Conservation (phyloP, 2,797 vertebrate species). For the Avahi laniger region DNA sequence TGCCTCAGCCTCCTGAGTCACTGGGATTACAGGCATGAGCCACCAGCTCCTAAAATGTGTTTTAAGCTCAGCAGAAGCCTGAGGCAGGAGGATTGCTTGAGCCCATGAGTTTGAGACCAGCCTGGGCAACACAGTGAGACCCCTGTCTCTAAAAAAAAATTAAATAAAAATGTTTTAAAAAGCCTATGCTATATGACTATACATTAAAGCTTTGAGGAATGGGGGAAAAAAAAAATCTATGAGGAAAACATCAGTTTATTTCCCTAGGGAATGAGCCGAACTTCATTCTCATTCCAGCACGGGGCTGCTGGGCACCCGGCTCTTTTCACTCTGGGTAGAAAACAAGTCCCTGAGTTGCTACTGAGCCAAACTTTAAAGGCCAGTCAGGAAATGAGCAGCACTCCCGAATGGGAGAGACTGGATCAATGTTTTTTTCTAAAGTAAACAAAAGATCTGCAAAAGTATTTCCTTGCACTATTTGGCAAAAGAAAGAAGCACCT, state of each 20-base stretch:
- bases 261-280: background rate
- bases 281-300: constrained; percentile 38
- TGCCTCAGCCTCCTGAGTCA: background rate
- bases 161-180: background rate
- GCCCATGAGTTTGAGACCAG: background rate
- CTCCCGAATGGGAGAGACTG: constrained; percentile 51
- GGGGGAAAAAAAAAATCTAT: background rate
- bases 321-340: constrained; percentile 35
- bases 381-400: constrained; percentile 71
- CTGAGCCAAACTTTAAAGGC: constrained; percentile 70
- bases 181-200: constrained; percentile 40
- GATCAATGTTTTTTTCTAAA: constrained; percentile 60
- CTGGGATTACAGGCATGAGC: background rate
- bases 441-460: constrained; percentile 75
- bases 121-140: background rate
- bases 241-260: background rate
- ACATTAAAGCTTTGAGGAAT: constrained; percentile 30
- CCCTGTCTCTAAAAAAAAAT: background rate
- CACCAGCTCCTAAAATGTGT: background rate
- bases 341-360: constrained; percentile 56
- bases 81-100: background rate
- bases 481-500: constrained; percentile 76
- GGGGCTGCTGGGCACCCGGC: constrained; percentile 14
- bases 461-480: constrained; percentile 77
- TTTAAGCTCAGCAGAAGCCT: background rate